Base-by-base conservation (phyloP, 1,140 invertebrate genomes). In the Drosophila yakuba region DNA sequence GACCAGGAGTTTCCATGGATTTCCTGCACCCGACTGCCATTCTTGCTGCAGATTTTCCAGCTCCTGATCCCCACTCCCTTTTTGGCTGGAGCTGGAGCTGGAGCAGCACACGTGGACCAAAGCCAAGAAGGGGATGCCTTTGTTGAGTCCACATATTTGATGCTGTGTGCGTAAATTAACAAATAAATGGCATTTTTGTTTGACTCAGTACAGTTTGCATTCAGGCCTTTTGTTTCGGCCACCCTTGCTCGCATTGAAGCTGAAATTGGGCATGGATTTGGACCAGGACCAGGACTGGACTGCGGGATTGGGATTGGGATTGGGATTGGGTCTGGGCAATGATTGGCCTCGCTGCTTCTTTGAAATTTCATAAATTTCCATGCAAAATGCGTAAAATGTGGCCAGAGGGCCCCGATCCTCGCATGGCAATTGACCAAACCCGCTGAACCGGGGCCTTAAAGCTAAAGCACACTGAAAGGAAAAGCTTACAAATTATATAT, bases 131-230 rank as follows among this genome's bases (percentile, higher is more conserved):
- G 47, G 61, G 64, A 12, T 45, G 25, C 39, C 67, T 79, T 83
- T 86, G 82, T 88, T 63, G 63, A 67, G 72, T 79, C 78, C 84
- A 79, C 80, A 89, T 88, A 83, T 89, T 89, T 83, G 83, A 76
- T 83, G 75, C 60, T 86, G 72, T 81, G 75, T 86, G 83, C 79
- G 75, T 89, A 88, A 88, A 88, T 88, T 89, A 88, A 88, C 83
- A 88, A 88, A 88, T 88, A 88, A 88, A 88, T 89, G 84, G 79
- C 72, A 83, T 86, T 85, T 81, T 81, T 81, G 73, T 64, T 67
- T 51, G 57, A 7, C 48, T 28, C 57, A 52, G 47, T 36, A 35
- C 41, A 51, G 51, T 64, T 38, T 17, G n/a, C 32, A 48, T 48
- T 15, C 44, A 50, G 58, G 36, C 45, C 61, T 45, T 75, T 82